phyloP scores from a whole-genome alignment of 2,797 vertebrate species.

The Sphenodon punctatus region DNA sequence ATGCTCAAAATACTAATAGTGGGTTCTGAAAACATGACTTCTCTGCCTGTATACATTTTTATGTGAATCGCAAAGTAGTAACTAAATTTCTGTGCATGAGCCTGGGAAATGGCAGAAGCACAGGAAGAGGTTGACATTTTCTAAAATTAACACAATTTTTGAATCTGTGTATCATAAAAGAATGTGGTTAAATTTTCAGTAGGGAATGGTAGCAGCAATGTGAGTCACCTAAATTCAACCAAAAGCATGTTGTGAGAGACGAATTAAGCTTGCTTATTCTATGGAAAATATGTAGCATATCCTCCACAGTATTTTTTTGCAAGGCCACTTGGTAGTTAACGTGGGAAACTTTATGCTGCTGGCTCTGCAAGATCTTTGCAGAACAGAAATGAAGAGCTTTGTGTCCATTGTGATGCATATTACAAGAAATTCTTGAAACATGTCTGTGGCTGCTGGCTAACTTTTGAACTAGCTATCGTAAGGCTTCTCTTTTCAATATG shows the following conservation, averaged over 20 bases:
- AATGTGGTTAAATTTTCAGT: not conserved
- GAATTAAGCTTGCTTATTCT: not conserved
- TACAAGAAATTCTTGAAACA: not conserved
- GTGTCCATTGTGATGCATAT: not conserved
- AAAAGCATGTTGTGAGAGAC: not conserved
- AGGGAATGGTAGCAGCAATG: not conserved
- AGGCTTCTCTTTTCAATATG: not conserved
- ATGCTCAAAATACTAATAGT: too few species aligned
- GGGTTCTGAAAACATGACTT: too few species aligned
- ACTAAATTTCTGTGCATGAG: too few species aligned
- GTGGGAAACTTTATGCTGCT: not conserved
- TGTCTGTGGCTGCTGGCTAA: not conserved
- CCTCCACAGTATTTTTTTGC: too few species aligned
- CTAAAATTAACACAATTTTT: not conserved
- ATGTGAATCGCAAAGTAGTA: too few species aligned
- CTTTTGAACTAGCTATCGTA: not conserved
- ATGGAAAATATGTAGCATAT: rapidly evolving
- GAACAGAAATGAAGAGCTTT: not conserved
- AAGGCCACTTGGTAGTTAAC: not conserved
- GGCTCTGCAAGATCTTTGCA: not conserved
- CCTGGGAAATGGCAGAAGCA: too few species aligned
- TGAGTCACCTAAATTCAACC: not conserved
- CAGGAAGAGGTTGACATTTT: not conserved
- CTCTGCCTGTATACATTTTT: too few species aligned
- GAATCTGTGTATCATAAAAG: not conserved